Conservation (phyloP, 2,113 vertebrate species). For the Calidris pugnax region DNA sequence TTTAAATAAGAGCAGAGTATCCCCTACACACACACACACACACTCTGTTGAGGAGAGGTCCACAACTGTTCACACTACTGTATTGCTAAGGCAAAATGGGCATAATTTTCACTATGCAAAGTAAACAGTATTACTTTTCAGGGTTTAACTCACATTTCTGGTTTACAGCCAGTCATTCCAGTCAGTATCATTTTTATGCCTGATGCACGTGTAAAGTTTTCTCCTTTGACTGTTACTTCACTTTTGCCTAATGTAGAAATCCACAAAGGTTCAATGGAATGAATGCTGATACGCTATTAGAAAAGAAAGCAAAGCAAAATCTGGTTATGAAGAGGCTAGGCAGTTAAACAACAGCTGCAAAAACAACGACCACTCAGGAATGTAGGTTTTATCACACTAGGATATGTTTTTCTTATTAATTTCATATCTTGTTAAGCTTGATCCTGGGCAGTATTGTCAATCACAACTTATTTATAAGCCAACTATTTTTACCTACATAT, state of each 20-base stretch:
- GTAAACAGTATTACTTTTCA: not conserved
- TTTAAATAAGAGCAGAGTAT: not conserved
- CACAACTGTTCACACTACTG: not conserved
- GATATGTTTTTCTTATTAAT: not conserved
- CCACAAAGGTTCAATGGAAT: conserved; percentile 77
- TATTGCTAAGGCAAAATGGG: not conserved
- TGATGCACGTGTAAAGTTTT: conserved; percentile 79
- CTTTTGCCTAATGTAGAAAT: conserved; percentile 87
- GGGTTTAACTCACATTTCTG: conserved; percentile 75
- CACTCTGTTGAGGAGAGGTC: not conserved
- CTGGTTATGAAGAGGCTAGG: not conserved
- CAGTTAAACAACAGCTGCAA: not conserved
- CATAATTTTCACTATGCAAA: not conserved
- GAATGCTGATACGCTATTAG: conserved; percentile 77
- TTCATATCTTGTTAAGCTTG: not conserved
- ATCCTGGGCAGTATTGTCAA: not conserved
- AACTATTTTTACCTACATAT: not conserved
- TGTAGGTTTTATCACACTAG: not conserved
- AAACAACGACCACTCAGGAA: not conserved
- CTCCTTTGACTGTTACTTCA: conserved; percentile 77
- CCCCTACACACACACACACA: too few species aligned
- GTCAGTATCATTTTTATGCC: conserved; percentile 79
- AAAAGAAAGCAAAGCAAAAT: conserved; percentile 41
- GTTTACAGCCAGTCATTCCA: conserved; percentile 78
- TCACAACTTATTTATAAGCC: not conserved